phyloP scores from a whole-genome alignment of 2,888 invertebrate species.

The Steinernema hermaphroditum region DNA sequence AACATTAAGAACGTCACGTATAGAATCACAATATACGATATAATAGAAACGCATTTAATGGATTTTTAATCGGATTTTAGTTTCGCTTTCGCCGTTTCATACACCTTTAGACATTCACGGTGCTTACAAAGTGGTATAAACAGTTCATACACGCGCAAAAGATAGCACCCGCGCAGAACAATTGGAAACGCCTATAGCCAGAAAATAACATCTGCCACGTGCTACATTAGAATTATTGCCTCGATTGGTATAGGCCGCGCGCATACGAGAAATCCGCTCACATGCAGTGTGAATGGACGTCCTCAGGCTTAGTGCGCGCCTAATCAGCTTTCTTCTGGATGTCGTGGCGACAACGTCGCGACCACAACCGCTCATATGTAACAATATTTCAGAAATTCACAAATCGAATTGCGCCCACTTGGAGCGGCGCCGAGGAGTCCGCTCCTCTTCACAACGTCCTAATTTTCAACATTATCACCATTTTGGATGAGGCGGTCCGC shows the following conservation, averaged over 20 bases:
- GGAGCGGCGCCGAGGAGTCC: background rate
- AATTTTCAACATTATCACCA: conserved; percentile 10
- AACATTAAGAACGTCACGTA: too few species aligned
- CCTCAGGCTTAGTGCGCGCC: background rate
- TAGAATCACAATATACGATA: too few species aligned
- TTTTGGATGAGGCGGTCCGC: too few species aligned
- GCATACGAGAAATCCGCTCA: background rate
- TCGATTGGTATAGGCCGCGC: background rate
- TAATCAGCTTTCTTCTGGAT: background rate
- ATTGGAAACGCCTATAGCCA: too few species aligned
- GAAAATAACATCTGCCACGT: background rate
- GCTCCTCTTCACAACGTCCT: conserved; percentile 12
- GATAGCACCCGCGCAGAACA: too few species aligned
- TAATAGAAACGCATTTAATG: too few species aligned
- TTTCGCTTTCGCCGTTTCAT: too few species aligned
- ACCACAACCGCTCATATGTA: background rate
- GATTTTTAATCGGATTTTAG: too few species aligned
- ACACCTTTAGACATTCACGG: too few species aligned
- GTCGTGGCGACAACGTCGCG: background rate
- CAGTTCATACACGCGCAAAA: too few species aligned
- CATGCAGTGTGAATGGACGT: background rate
- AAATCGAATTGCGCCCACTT: conserved; percentile 18
- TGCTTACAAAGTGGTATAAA: too few species aligned
- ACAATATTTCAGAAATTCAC: conserved; percentile 12
- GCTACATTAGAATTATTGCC: background rate